These are phyloP conservation scores for Rhea pennata DNA, from an alignment of 2,113 vertebrate species.

Conservation along the genomic window DNA sequence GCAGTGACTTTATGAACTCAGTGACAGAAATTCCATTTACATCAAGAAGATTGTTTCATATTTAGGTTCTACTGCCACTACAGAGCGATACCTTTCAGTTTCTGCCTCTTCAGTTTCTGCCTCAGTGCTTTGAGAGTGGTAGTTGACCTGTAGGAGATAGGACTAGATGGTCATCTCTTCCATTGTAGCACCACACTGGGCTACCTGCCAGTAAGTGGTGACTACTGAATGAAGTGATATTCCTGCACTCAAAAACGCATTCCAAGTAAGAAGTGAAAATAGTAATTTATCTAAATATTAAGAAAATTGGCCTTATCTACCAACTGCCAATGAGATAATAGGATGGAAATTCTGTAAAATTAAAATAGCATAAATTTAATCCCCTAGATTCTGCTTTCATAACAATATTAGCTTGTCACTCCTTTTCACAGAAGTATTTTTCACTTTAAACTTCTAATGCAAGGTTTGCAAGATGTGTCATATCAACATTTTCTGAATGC, in stretches of 20 bases:
- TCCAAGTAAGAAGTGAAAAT: neutral
- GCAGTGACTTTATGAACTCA: neutral
- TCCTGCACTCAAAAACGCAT: neutral
- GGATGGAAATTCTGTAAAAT: neutral
- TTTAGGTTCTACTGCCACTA: neutral
- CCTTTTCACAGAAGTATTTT: neutral
- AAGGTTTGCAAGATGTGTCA: neutral
- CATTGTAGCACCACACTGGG: neutral
- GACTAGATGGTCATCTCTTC: neutral
- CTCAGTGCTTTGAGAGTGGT: neutral
- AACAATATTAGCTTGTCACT: neutral
- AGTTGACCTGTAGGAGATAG: neutral
- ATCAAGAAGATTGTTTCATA: neutral
- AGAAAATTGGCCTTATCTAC: neutral
- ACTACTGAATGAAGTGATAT: neutral
- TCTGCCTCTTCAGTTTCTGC: neutral
- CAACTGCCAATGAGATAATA: neutral
- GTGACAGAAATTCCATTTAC: neutral
- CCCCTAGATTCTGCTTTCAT: neutral
- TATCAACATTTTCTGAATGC: neutral
- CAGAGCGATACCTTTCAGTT: fast-evolving
- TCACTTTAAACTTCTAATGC: neutral
- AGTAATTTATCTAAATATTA: neutral
- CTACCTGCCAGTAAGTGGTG: neutral
- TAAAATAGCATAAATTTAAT: neutral